Conservation (phyloP, 2,888 invertebrate species). For the Trissonchulus latispiculum region DNA sequence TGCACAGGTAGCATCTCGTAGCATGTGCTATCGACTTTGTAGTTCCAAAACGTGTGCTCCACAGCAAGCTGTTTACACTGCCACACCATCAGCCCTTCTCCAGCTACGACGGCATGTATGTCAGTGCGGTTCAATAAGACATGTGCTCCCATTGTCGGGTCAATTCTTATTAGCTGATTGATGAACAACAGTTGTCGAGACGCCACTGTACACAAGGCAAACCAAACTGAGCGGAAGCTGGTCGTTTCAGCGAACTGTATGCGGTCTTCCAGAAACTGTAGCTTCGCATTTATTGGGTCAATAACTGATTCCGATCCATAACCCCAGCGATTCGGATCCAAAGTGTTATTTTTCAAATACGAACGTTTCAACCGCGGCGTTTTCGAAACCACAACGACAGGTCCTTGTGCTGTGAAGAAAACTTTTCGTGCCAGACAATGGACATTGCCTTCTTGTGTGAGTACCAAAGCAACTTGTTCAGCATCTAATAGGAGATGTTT, state of each 20-base stretch:
- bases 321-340: too few species aligned
- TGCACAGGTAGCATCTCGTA: constrained; percentile 1
- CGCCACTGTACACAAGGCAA: not conserved
- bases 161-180: constrained; percentile 2
- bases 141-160: constrained; percentile 14
- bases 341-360: too few species aligned
- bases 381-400: not conserved
- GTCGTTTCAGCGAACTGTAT: not conserved
- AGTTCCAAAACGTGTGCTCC: constrained; percentile 3
- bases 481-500: not conserved
- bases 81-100: constrained; percentile 14
- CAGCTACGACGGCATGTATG: constrained; percentile 8
- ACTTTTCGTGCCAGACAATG: not conserved
- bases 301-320: too few species aligned
- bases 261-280: not conserved
- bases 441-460: not conserved
- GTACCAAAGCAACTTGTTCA: not conserved
- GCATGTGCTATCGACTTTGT: constrained; percentile 4
- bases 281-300: not conserved
- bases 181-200: not conserved
- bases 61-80: not conserved
- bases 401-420: not conserved
- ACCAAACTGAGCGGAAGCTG: not conserved
- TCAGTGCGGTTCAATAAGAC: not conserved
- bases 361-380: too few species aligned